These are phyloP conservation scores for Thyatira batis DNA, from an alignment of 2,888 invertebrate species.

Conservation along the genomic window DNA sequence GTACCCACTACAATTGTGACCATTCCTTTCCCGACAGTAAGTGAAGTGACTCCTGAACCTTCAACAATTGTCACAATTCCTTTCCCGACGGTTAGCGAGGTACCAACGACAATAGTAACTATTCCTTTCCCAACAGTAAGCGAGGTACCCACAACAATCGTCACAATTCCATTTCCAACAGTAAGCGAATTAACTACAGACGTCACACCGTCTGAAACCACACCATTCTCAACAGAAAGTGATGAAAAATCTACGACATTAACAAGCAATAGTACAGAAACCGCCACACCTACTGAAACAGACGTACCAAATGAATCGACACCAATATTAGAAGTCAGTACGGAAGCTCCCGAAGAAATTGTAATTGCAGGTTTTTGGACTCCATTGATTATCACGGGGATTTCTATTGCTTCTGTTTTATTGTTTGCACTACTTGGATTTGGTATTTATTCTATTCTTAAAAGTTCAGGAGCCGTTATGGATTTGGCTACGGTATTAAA, in stretches of 20 bases:
- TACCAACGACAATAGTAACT: constrained; percentile 3
- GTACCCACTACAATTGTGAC: constrained; percentile 2
- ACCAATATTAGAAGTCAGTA: background rate
- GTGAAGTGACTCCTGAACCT: constrained; percentile 1
- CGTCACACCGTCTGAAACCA: no score
- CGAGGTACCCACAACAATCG: background rate
- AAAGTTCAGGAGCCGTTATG: background rate
- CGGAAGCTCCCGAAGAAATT: background rate
- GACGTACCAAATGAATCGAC: background rate
- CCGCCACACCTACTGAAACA: no score
- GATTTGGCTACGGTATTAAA: background rate
- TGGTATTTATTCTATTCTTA: background rate
- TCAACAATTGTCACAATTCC: constrained; percentile 9
- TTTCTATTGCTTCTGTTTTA: background rate
- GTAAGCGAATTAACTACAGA: background rate
- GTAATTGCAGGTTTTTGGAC: background rate
- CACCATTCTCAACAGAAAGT: no score
- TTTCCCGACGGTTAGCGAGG: constrained; percentile 6
- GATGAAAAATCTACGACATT: no score
- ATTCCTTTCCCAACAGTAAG: constrained; percentile 7
- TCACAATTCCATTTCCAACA: constrained; percentile 6
- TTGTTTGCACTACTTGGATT: background rate
- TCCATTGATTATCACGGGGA: background rate
- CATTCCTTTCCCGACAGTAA: constrained; percentile 5
- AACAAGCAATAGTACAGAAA: no score